Base-by-base conservation (phyloP, 2,888 invertebrate genomes). In the Linyphia triangularis region DNA sequence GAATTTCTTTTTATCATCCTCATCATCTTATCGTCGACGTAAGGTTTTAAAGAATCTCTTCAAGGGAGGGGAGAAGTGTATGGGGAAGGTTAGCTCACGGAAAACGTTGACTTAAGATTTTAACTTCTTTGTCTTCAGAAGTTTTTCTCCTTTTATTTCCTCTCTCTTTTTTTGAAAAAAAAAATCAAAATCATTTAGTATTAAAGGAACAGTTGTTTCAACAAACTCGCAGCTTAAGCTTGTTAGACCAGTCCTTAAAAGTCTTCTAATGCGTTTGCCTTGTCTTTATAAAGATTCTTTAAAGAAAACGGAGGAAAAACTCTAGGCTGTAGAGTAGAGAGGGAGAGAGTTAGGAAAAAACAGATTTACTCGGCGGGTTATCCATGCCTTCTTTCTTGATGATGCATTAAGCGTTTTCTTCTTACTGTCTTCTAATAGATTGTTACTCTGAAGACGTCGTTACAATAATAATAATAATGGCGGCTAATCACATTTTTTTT, bases 211-310 rank as follows among this genome's bases (percentile, higher is more conserved):
- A 65, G 75, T 85, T 85, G 84, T 77, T 67, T 75, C 33, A 16
- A 26, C 57, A 59, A 85, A 77, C 67, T 85, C 40, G 16, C 57
- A 30, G 84, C 75, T 85, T 85, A 85, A 85, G 84, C 84, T 85
- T 85, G 75, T 85, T 85, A 85, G 75, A 59, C 75, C 67, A 77
- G 59, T 26, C 84, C 26, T 77, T 67, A 69, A 85, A 85, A 85
- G 84, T 69, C 84, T 67, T 51, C 72, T 83, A 83, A 83, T 83
- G 83, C 83, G 16, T 72, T 33, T 40, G 73, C 65, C 57, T 73
- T 73, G 73, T 83, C 73, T 83, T 63, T 43, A 28, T 51, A 57
- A 75, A 77, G 84, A 59, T 77, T 75, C 24, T n/a, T 63, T 61
- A 26, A 65, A 69, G 16, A 69, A 57, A 37, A 33, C 19, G 57